Percentiles rank a stretch among this genome's conserved stretches.
These are phyloP conservation scores for Cacoxenus indagator DNA, from an alignment of 2,888 invertebrate species.

Conservation along the genomic window DNA sequence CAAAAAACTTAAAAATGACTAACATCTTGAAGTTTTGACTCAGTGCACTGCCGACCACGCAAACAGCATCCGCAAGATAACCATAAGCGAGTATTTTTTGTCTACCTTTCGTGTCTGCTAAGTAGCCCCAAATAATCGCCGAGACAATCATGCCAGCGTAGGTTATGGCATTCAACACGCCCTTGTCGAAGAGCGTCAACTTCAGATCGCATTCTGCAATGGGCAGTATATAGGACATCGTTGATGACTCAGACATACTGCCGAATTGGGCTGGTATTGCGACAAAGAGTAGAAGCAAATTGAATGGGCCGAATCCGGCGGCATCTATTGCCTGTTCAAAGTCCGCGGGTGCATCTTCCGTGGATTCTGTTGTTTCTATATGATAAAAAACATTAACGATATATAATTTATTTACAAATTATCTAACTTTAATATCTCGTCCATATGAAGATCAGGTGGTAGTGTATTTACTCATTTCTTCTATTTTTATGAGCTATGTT, in stretches of 20 bases:
- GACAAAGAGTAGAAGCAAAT: constrained; percentile 75
- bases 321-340: constrained; percentile 81
- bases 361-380: background rate
- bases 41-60: constrained; percentile 77
- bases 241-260: constrained; percentile 79
- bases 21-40: constrained; percentile 79
- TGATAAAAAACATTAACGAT: background rate
- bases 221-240: constrained; percentile 80
- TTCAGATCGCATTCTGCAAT: constrained; percentile 82
- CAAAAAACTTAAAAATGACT: constrained; percentile 78
- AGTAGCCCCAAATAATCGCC: constrained; percentile 82
- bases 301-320: constrained; percentile 80
- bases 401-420: constrained; percentile 4
- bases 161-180: constrained; percentile 78
- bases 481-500: too few relatives aligned
- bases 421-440: background rate
- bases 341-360: constrained; percentile 71
- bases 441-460: too few relatives aligned
- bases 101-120: constrained; percentile 81
- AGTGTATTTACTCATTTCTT: too few relatives aligned
- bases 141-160: constrained; percentile 86
- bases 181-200: constrained; percentile 79
- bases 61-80: constrained; percentile 76
- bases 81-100: constrained; percentile 78
- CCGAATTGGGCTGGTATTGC: constrained; percentile 77